phyloP scores from a whole-genome alignment of 2,113 vertebrate species.

The Cnemophilus loriae region DNA sequence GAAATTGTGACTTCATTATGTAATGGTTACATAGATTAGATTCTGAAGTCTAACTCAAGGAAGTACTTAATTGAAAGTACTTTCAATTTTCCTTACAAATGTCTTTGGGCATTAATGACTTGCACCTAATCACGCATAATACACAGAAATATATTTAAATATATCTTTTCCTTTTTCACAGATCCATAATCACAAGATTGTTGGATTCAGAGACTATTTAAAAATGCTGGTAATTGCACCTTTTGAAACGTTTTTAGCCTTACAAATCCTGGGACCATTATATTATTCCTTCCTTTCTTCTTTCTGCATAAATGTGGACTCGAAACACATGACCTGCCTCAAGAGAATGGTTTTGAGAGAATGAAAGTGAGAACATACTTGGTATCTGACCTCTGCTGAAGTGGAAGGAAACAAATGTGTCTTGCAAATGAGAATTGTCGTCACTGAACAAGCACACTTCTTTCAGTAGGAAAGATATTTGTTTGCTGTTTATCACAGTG shows the following conservation, averaged over 20 bases:
- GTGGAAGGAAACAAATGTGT: constrained; percentile 62
- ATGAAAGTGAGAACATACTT: constrained; percentile 44
- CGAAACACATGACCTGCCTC: constrained; percentile 74
- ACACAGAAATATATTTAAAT: neutral
- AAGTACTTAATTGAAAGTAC: neutral
- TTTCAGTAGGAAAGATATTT: constrained; percentile 60
- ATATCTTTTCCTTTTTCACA: constrained; percentile 57
- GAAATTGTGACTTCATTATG: neutral
- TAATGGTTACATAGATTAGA: neutral
- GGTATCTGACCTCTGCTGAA: constrained; percentile 56
- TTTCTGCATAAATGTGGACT: constrained; percentile 78
- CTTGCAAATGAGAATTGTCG: constrained; percentile 51
- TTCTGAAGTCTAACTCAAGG: neutral
- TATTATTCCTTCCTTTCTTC: constrained; percentile 72
- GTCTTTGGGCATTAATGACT: neutral
- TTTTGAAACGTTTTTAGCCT: constrained; percentile 76
- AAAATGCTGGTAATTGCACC: constrained; percentile 81
- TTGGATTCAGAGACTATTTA: constrained; percentile 70
- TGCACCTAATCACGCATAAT: neutral
- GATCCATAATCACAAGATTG: constrained; percentile 81
- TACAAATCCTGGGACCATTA: constrained; percentile 74
- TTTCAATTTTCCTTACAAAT: neutral
- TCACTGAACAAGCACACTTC: constrained; percentile 54
- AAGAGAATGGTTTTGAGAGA: constrained; percentile 71
- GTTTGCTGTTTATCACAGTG: constrained; percentile 60